These are phyloP conservation scores for Cyaniris semiargus DNA, from an alignment of 2,888 invertebrate genomes.

Conservation along the genomic window DNA sequence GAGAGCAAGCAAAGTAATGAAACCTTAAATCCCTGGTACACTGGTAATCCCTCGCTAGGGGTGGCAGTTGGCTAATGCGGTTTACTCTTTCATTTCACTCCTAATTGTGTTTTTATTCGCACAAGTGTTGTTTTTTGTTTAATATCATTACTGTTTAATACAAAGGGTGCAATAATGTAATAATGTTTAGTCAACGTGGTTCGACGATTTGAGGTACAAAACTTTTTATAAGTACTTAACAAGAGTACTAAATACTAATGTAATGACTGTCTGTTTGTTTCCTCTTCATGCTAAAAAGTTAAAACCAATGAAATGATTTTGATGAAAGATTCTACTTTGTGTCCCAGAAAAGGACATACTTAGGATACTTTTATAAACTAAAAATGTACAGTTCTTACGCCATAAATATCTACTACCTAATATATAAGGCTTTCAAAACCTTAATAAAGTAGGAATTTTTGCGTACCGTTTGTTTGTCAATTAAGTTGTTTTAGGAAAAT, in stretches of 20 bases:
- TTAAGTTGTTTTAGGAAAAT: background rate
- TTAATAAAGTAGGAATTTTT: background rate
- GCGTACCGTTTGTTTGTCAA: background rate
- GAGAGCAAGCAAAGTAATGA: conserved; percentile 69
- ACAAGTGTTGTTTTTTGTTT: conserved; percentile 61
- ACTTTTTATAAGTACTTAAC: background rate
- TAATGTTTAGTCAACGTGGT: background rate
- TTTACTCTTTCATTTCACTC: conserved; percentile 74
- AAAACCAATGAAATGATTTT: no score
- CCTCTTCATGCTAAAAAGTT: no score
- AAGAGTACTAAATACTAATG: background rate
- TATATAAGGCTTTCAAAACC: background rate
- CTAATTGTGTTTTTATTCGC: conserved; percentile 74
- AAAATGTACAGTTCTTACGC: no score
- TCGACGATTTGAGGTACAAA: no score
- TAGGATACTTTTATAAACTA: no score
- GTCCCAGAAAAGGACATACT: no score
- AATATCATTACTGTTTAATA: conserved; percentile 43
- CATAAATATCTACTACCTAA: background rate
- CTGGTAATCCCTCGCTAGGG: conserved; percentile 76
- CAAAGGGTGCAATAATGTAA: background rate
- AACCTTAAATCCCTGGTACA: conserved; percentile 80
- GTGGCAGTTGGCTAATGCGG: conserved; percentile 78
- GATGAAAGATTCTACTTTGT: no score
- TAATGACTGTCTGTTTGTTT: no score